A percentile compares a stretch with the other conserved stretches of the same genome.
phyloP scores from a whole-genome alignment of 2,888 invertebrate genomes.

The Litoditis marina region DNA sequence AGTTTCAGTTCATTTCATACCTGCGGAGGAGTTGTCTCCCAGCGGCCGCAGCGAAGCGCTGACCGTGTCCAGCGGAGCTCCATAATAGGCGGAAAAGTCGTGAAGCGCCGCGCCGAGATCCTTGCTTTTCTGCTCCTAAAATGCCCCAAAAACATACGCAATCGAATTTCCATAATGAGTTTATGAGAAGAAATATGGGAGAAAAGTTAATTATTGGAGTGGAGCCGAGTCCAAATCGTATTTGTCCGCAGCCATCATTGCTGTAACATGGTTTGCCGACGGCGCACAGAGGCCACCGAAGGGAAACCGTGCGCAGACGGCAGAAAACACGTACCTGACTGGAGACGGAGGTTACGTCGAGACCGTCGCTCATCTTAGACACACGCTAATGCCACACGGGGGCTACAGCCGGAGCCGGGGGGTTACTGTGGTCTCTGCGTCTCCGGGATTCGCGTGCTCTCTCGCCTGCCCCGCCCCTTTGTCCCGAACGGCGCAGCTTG shows the following conservation, averaged over 20 bases:
- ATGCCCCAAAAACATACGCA: slow-evolving; percentile 24
- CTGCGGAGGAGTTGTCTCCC: slow-evolving; percentile 28
- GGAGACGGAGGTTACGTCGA: slow-evolving; percentile 12
- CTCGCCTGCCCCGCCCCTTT: slow-evolving; percentile 16
- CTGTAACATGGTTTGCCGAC: slow-evolving; percentile 10
- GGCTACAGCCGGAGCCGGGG: slow-evolving; percentile 15
- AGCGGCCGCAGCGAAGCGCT: slow-evolving; percentile 36
- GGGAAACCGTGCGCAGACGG: not conserved
- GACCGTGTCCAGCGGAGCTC: slow-evolving; percentile 36
- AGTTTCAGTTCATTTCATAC: too few species aligned
- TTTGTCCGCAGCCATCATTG: slow-evolving; percentile 14
- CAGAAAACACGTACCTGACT: slow-evolving; percentile 10
- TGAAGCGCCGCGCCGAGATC: slow-evolving; percentile 37
- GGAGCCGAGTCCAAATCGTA: slow-evolving; percentile 19
- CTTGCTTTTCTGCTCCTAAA: slow-evolving; percentile 29
- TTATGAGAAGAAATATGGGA: slow-evolving; percentile 47
- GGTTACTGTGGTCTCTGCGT: slow-evolving; percentile 7
- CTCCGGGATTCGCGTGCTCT: slow-evolving; percentile 4
- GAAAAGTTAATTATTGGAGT: slow-evolving; percentile 53
- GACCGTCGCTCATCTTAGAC: slow-evolving; percentile 19
- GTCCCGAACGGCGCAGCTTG: slow-evolving; percentile 14
- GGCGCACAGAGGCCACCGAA: not conserved
- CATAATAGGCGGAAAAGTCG: slow-evolving; percentile 45
- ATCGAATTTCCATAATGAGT: slow-evolving; percentile 55
- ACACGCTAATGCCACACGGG: slow-evolving; percentile 19